Base-by-base conservation (phyloP, 1,140 invertebrate species). In the Phortica variegata region DNA sequence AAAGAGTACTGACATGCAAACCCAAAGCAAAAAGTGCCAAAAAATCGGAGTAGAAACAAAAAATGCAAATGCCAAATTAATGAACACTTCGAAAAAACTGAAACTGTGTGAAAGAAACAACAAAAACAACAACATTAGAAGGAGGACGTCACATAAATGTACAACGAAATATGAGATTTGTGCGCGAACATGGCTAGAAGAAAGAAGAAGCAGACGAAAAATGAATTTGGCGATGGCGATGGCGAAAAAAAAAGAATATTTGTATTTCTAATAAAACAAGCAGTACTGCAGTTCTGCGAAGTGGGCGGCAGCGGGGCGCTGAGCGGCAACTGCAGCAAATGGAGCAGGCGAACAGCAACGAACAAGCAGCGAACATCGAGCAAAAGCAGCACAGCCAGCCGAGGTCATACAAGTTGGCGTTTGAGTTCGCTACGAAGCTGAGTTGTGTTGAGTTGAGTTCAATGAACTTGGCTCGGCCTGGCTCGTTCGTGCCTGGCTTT, bases 81-180 rank as follows among this genome's bases (percentile, higher is more conserved):
- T 36, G 23, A 26, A 26, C 23, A 26, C 23, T 26, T n/a, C 23
- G 10, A 26, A 26, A 10, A 26, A 6, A 26, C 10, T 26, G n/a
- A n/a, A n/a, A n/a, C 10, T 26, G 5, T 26, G 23, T 6, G 23
- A 26, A 26, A 41, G 29, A 7, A 17, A 13, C 16, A 3, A 9
- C 10, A 2, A 18, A 9, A 32, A 13, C 20, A 45, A 34, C 26
- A 26, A 45, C 18, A 33, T 32, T 45, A 33, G n/a, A 18, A 16
- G 21, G 19, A 21, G 38, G 23, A 44, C 46, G 56, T 56, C 55
- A 57, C 31, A 56, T 56, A 43, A 47, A 56, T 49, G 41, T 56
- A 45, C 53, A 56, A 56, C 54, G 56, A 43, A 57, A 54, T 57
- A 56, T 46, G 56, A 47, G 49, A 50, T 55, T 56, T 56, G 34